Conservation (phyloP, 2,113 vertebrate genomes). For the Haemorhous mexicanus region DNA sequence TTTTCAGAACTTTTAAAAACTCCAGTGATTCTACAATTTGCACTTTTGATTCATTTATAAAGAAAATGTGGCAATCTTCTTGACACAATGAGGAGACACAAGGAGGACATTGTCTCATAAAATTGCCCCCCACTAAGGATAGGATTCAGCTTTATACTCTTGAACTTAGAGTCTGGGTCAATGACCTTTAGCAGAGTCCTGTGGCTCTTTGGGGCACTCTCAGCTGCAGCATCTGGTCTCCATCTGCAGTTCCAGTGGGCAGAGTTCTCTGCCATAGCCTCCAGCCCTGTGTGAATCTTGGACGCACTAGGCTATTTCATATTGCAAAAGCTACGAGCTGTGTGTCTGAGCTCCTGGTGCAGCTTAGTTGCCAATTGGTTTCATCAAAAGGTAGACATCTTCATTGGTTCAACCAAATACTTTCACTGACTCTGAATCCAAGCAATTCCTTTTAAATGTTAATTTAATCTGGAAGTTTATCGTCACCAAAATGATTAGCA, state of each 20-base stretch:
- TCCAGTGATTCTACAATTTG: neutral
- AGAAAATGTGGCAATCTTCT: neutral
- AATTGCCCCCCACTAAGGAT: neutral
- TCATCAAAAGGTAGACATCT: neutral
- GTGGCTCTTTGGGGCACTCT: neutral
- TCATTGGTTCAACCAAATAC: neutral
- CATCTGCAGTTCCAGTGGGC: neutral
- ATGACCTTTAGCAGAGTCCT: neutral
- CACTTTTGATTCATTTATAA: neutral
- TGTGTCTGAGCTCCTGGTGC: neutral
- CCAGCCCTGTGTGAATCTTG: neutral
- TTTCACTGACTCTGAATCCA: neutral
- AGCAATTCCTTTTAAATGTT: neutral
- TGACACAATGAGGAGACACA: neutral
- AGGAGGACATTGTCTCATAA: neutral
- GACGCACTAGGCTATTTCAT: neutral
- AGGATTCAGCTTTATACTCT: neutral
- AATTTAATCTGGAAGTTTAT: neutral
- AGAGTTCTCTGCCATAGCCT: neutral
- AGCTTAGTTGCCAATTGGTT: neutral
- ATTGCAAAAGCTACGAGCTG: neutral
- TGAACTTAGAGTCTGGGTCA: neutral
- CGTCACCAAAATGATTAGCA: neutral
- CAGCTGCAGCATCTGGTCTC: neutral
- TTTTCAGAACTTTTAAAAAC: neutral